Conservation (phyloP, 2,797 vertebrate genomes). For the Triplophysa bombifrons region DNA sequence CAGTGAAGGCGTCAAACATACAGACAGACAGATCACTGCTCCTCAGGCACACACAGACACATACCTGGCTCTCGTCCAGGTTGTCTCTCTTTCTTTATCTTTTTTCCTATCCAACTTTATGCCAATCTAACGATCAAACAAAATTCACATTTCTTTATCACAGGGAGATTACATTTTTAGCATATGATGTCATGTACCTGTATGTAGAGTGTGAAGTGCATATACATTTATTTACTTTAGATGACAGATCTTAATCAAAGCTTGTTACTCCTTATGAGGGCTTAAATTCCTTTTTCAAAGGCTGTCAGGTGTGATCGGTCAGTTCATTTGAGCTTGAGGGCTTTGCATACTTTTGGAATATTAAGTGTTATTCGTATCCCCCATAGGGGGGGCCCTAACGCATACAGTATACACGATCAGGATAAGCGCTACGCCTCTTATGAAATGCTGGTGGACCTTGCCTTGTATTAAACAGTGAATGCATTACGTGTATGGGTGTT, state of each 20-base stretch:
- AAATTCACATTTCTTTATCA: background rate
- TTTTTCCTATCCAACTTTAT: background rate
- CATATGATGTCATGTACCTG: background rate
- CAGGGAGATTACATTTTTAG: background rate
- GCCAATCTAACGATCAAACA: slow-evolving; percentile 1
- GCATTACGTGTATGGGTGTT: background rate
- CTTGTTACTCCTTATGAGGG: slow-evolving; percentile 27
- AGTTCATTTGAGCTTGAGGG: background rate
- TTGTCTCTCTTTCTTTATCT: background rate
- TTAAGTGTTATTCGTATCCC: slow-evolving; percentile 20
- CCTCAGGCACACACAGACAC: slow-evolving; percentile 32
- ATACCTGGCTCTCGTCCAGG: slow-evolving; percentile 51
- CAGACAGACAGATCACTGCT: slow-evolving; percentile 29
- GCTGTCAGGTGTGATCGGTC: slow-evolving; percentile 46
- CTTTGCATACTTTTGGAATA: slow-evolving; percentile 26
- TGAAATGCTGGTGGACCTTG: background rate
- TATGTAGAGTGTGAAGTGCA: slow-evolving; percentile 1
- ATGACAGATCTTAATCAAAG: background rate
- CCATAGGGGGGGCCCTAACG: background rate
- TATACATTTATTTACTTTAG: slow-evolving; percentile 10
- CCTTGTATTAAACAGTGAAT: background rate
- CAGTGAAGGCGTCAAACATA: slow-evolving; percentile 18
- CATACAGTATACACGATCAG: background rate
- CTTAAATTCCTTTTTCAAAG: slow-evolving; percentile 25
- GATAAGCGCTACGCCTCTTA: background rate